Base-by-base conservation (phyloP, 1,140 invertebrate species). In the Drosophila murphyi region DNA sequence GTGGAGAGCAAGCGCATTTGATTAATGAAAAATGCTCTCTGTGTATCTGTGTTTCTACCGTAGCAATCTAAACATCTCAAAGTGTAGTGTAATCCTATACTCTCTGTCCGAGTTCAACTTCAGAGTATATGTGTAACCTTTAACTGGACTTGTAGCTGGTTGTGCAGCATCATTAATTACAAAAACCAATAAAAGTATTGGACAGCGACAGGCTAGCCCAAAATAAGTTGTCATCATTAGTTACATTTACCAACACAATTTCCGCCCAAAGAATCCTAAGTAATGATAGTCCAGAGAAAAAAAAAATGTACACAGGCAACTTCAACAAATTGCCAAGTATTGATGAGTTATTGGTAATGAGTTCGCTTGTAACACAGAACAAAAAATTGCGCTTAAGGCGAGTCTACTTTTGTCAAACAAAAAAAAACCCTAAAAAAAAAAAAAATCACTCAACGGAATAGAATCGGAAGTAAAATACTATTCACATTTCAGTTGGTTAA, bases 151-250 rank as follows among this genome's bases (percentile, higher is more conserved):
- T 5, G 5, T 55, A 39, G 50, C 47, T 35, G 32, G 20, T 29
- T 50, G 28, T 29, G 41, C 7, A 34, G 41, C 75, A 82, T 82
- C 80, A 82, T 82, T 82, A 82, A 82, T 82, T 82, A 82, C 80
- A 52, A 80, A 85, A 85, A 80, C 78, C 81, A 85, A 85, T 85
- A 85, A 78, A 85, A 74, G 81, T 78, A 78, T 74, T 75, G 62
- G 50, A 61, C 43, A 37, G 45, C 51, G 70, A 8, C 12, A 31
- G n/a, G 6, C 37, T 4, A 6, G 7, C 35, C 73, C 61, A 83
- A 83, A 85, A 80, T 80, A 85, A 85, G 82, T 80, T 85, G 82
- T 81, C 74, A 86, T 80, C 81, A 86, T 86, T 85, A 85, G 69
- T 85, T 78, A 74, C 77, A 80, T 65, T 78, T 80, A 77, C 56